Evolutionary conservation across 2,888 invertebrate genomes (phyloP).

Genomic region (Galerucella calmariensis): DNA sequence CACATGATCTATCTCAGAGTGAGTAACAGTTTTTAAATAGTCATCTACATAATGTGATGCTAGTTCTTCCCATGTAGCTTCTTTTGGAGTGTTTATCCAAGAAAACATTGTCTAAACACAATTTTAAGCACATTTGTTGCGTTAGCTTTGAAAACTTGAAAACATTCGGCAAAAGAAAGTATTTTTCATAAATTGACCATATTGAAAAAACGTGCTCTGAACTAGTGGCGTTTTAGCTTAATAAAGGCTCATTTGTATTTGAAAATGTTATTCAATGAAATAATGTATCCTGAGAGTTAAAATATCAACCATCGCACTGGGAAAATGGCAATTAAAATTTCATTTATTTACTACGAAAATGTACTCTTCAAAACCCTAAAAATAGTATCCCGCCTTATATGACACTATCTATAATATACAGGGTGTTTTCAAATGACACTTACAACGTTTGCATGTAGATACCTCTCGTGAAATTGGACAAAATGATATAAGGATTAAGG

Average conservation of each 20-base stretch:
- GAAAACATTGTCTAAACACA: slow-evolving; percentile 58
- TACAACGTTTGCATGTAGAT: too few relatives aligned
- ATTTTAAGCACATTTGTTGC: slow-evolving; percentile 23
- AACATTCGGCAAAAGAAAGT: slow-evolving; percentile 25
- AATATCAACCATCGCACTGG: not conserved
- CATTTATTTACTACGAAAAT: not conserved
- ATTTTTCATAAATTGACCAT: not conserved
- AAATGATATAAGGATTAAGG: too few relatives aligned
- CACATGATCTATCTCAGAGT: slow-evolving; percentile 74
- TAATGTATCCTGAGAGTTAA: not conserved
- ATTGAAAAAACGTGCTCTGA: not conserved
- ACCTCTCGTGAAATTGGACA: too few relatives aligned
- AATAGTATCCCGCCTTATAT: too few relatives aligned
- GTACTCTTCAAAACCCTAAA: not conserved
- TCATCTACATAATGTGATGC: slow-evolving; percentile 67
- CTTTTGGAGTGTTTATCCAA: slow-evolving; percentile 62
- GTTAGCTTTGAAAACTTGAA: slow-evolving; percentile 16
- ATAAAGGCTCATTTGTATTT: too few relatives aligned
- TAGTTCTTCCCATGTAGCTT: slow-evolving; percentile 67
- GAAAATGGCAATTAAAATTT: not conserved
- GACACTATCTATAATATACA: too few relatives aligned
- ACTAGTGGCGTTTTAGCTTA: not conserved
- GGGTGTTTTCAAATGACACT: too few relatives aligned
- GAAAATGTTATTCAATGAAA: too few relatives aligned
- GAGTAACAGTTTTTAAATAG: slow-evolving; percentile 71